These are phyloP conservation scores for Taxidea taxus DNA, from an alignment of 2,113 vertebrate genomes.

Conservation along the genomic window DNA sequence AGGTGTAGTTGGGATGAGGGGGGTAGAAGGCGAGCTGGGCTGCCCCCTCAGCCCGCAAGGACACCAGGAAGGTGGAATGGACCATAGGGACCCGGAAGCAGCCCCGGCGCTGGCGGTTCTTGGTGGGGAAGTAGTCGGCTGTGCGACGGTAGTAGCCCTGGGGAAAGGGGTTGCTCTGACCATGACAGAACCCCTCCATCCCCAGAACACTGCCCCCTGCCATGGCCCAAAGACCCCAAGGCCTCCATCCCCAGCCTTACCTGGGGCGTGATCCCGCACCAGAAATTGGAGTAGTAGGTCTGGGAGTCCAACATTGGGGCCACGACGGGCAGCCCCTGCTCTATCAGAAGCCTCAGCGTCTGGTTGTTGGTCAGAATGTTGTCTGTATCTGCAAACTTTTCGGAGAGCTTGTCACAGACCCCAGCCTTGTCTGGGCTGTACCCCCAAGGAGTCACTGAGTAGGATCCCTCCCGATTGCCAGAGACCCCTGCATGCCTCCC, in stretches of 20 bases:
- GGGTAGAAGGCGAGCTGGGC: conserved; percentile 91
- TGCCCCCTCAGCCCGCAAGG: conserved; percentile 88
- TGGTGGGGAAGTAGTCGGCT: conserved; percentile 95
- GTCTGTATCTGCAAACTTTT: conserved; percentile 93
- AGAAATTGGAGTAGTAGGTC: conserved; percentile 98
- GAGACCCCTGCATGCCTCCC: neutral
- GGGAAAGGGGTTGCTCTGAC: neutral
- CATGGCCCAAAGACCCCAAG: neutral
- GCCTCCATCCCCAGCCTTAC: conserved; percentile 72
- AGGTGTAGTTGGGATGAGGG: conserved; percentile 92
- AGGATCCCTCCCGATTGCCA: neutral
- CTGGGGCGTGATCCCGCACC: conserved; percentile 98
- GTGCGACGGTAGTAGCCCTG: conserved; percentile 97
- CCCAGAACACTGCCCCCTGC: neutral
- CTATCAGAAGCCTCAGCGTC: conserved; percentile 89
- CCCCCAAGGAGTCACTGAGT: neutral
- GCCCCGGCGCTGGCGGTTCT: conserved; percentile 89
- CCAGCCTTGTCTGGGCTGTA: neutral
- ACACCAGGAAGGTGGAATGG: conserved; percentile 92
- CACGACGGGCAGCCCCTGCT: conserved; percentile 90
- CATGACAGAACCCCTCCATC: neutral
- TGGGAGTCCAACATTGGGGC: conserved; percentile 96
- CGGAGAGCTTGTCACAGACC: neutral
- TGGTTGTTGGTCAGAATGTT: conserved; percentile 94
- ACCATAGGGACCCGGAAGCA: conserved; percentile 96